Conservation (phyloP, 2,888 invertebrate species). For the Cancer borealis region DNA sequence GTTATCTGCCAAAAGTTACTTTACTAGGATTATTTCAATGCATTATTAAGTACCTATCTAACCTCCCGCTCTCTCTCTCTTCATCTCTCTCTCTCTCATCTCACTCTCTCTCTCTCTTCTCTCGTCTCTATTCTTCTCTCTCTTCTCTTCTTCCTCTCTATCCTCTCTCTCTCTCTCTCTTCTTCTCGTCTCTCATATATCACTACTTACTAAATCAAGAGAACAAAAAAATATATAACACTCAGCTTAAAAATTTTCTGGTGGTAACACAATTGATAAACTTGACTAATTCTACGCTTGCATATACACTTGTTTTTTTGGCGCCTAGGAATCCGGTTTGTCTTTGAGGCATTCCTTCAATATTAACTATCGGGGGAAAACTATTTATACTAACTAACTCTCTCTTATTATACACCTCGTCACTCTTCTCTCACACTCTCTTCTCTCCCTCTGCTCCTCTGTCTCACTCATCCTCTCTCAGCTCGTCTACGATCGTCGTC, state of each 20-base stretch:
- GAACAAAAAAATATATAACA: no score
- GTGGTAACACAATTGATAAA: no score
- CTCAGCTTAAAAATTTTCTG: no score
- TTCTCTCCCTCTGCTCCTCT: background rate
- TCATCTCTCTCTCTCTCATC: constrained; percentile 27
- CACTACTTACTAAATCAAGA: no score
- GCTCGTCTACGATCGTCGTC: no score
- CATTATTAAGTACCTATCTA: background rate
- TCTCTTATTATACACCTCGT: background rate
- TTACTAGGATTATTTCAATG: background rate
- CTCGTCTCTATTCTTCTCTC: no score
- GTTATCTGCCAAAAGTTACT: background rate
- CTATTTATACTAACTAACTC: background rate
- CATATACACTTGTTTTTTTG: no score
- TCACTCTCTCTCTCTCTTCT: constrained; percentile 33
- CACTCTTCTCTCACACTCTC: background rate
- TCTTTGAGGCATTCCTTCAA: background rate
- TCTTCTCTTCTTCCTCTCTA: background rate
- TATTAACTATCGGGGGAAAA: no score
- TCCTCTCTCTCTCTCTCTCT: constrained; percentile 18
- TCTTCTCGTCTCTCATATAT: background rate
- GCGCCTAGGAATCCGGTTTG: background rate
- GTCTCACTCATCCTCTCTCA: background rate
- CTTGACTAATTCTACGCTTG: no score
- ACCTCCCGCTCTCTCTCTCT: background rate